Conservation (phyloP, 1,140 invertebrate genomes). For the Aphis gossypii region DNA sequence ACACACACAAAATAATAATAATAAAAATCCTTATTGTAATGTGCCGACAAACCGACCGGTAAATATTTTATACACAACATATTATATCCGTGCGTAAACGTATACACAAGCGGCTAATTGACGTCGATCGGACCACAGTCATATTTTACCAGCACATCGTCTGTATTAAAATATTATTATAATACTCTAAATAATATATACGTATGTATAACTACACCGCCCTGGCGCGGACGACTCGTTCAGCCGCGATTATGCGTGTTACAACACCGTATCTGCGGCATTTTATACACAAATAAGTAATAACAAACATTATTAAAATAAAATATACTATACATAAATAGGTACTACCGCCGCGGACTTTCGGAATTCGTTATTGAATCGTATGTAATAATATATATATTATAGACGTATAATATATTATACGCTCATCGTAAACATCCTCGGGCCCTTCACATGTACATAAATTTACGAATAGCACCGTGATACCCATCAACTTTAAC, state of each 20-base stretch:
- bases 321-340: neutral
- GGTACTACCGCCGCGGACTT: neutral
- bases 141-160: neutral
- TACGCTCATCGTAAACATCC: neutral
- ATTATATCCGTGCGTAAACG: neutral
- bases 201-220: neutral
- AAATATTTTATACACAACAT: neutral
- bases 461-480: neutral
- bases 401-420: no score
- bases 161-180: neutral
- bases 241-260: neutral
- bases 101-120: neutral
- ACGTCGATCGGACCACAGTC: conserved; percentile 21
- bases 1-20: conserved; percentile 1
- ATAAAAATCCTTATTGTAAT: conserved; percentile 12
- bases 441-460: neutral
- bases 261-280: neutral
- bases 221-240: neutral
- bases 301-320: neutral
- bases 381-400: neutral
- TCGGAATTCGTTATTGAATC: conserved; percentile 36
- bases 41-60: neutral
- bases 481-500: neutral
- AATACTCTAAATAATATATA: neutral
- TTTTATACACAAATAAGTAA: neutral